Evolutionary conservation across 2,888 invertebrate species (phyloP).

Genomic region (Beris chalybata): DNA sequence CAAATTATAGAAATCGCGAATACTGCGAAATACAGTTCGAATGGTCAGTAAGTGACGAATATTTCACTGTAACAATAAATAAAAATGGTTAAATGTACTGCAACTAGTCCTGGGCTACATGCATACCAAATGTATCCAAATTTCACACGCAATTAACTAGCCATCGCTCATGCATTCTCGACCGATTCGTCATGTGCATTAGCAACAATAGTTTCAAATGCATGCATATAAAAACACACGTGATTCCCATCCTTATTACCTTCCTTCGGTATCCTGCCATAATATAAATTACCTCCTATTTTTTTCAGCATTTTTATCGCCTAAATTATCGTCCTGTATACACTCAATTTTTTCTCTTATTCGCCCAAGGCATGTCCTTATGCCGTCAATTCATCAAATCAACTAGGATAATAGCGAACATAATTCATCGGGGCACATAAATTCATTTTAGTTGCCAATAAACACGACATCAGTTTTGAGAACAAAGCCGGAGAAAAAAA

Average conservation of each 20-base stretch:
- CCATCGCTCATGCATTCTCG: conserved; percentile 10
- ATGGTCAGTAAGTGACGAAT: too few species aligned
- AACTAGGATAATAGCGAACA: conserved; percentile 31
- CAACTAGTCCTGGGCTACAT: too few species aligned
- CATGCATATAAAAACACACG: conserved; percentile 29
- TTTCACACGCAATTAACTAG: conserved; percentile 25
- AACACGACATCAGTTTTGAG: conserved; percentile 32
- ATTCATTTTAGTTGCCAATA: conserved; percentile 34
- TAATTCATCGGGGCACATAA: conserved; percentile 33
- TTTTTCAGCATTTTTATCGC: conserved; percentile 28
- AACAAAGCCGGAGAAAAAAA: conserved; percentile 7
- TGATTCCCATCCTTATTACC: conserved; percentile 12
- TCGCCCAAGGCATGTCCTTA: conserved; percentile 23
- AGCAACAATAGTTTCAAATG: conserved; percentile 2
- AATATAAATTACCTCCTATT: conserved; percentile 21
- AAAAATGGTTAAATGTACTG: too few species aligned
- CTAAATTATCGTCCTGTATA: conserved; percentile 24
- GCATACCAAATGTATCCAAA: background rate
- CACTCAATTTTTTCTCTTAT: conserved; percentile 14
- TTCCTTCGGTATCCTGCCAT: conserved; percentile 17
- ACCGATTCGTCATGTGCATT: conserved; percentile 3
- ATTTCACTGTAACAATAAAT: too few species aligned
- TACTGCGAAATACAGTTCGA: too few species aligned
- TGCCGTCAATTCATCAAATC: conserved; percentile 32
- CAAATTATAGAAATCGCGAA: too few species aligned